Evolutionary conservation across 23 tunicate species (phyloP).

Genomic region (Ascidia mentula): DNA sequence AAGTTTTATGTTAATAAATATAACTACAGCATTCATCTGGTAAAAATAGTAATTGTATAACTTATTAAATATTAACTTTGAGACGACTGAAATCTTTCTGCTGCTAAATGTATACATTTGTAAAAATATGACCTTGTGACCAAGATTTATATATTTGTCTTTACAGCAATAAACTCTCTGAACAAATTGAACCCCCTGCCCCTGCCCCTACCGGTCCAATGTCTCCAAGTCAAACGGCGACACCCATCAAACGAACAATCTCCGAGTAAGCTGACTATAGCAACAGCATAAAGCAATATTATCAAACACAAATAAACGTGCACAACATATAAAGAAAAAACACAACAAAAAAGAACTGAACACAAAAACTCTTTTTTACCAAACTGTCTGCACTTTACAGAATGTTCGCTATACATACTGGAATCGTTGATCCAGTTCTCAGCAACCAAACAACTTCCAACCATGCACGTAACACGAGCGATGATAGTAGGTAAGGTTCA

Average conservation of each 20-base stretch:
- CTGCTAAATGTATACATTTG: not conserved
- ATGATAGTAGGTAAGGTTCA: not conserved
- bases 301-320: no score
- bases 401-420: not conserved
- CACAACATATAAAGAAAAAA: no score
- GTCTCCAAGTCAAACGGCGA: conserved; percentile 23
- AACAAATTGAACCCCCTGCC: conserved; percentile 30
- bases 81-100: not conserved
- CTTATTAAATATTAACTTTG: no score
- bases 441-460: not conserved
- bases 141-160: no score
- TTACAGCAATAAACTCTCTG: conserved; percentile 29
- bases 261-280: conserved; percentile 34
- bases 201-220: conserved; percentile 1
- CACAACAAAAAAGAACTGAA: no score
- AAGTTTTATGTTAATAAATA: no score
- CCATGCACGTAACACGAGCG: not conserved
- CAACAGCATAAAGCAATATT: not conserved
- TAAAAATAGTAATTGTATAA: no score
- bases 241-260: conserved; percentile 31
- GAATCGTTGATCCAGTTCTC: not conserved
- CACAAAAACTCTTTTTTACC: not conserved
- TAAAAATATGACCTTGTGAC: no score
- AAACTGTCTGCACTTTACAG: not conserved
- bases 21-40: no score